A percentile compares a stretch with the other conserved stretches of the same genome.
Evolutionary conservation across 2,113 vertebrate genomes (phyloP).

Genomic region (Microcebus griseorufus): DNA sequence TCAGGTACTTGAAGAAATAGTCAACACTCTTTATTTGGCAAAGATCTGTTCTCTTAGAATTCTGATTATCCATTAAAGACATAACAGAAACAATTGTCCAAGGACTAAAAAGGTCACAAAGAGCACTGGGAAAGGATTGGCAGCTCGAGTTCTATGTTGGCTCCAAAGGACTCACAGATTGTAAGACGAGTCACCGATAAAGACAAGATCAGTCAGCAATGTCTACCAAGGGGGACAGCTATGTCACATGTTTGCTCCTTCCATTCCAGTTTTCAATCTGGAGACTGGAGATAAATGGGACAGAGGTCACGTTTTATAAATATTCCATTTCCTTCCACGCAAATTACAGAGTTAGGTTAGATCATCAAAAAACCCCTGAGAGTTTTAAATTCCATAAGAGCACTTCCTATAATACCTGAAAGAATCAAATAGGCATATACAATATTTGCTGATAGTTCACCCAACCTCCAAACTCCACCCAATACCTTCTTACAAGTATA

Average conservation of each 20-base stretch:
- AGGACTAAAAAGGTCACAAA: background rate
- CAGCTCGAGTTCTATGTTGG: background rate
- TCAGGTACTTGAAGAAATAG: background rate
- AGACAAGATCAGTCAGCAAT: background rate
- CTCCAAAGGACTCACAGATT: background rate
- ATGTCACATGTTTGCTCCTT: background rate
- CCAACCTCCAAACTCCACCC: background rate
- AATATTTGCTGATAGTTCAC: background rate
- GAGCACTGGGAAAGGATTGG: background rate
- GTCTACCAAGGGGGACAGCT: background rate
- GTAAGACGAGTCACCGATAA: background rate
- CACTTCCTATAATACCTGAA: background rate
- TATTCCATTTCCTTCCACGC: background rate
- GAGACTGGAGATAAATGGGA: background rate
- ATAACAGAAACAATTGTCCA: background rate
- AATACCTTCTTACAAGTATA: background rate
- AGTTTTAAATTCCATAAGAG: background rate
- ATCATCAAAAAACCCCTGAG: background rate
- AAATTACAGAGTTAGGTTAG: background rate
- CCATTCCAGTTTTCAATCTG: background rate
- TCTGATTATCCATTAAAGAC: background rate
- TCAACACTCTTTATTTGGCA: background rate
- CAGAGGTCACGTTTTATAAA: background rate
- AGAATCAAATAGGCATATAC: background rate
- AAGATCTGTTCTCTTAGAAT: background rate